phyloP scores from a whole-genome alignment of 1,140 invertebrate genomes.

The Zaprionus camerounensis region DNA sequence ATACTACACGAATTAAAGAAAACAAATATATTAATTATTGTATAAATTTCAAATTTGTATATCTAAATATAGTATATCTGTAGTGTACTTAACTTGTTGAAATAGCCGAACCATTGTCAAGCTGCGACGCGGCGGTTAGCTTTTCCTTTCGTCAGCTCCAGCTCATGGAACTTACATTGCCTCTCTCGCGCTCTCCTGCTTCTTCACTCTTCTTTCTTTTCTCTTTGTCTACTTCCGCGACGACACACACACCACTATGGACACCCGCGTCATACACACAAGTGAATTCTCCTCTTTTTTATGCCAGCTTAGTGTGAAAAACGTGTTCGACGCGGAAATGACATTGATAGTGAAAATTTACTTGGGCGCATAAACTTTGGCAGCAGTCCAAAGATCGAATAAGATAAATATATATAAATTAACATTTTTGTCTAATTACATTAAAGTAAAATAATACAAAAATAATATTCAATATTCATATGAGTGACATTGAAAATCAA shows the following conservation, averaged over 20 bases:
- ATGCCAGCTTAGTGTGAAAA: constrained; percentile 67
- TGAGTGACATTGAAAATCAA: neutral
- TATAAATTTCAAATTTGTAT: neutral
- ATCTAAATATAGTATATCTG: neutral
- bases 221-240: constrained; percentile 12
- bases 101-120: neutral
- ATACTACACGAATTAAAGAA: neutral
- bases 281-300: constrained; percentile 54
- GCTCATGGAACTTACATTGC: constrained; percentile 16
- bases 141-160: constrained; percentile 56
- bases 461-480: neutral
- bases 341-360: constrained; percentile 79
- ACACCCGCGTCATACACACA: constrained; percentile 33
- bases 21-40: neutral
- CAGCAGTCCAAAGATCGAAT: constrained; percentile 14
- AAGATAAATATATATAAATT: constrained; percentile 1
- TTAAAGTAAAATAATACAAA: neutral
- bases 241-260: constrained; percentile 25
- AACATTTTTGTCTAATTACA: neutral
- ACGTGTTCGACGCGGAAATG: constrained; percentile 78
- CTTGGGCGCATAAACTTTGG: constrained; percentile 35
- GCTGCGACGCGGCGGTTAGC: constrained; percentile 13
- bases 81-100: neutral
- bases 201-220: constrained; percentile 18
- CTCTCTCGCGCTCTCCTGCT: constrained; percentile 20